phyloP scores from a whole-genome alignment of 2,797 vertebrate species.

The Vireo griseus region DNA sequence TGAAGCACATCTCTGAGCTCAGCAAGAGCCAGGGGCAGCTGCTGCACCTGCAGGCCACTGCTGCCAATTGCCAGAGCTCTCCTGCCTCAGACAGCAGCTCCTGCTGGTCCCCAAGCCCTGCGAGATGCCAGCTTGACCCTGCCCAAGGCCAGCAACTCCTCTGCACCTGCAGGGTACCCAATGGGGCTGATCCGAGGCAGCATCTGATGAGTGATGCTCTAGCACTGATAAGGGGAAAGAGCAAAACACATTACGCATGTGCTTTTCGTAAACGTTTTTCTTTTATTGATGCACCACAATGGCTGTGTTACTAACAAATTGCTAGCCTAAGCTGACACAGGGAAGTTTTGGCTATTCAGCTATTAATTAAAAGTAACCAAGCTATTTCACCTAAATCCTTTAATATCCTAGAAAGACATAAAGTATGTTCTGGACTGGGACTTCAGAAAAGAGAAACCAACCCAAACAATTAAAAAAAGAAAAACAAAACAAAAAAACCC shows the following conservation, averaged over 20 bases:
- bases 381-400: neutral
- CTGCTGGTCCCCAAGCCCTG: neutral
- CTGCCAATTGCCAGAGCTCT: neutral
- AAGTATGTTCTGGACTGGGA: neutral
- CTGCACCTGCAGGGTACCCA: neutral
- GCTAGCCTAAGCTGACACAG: neutral
- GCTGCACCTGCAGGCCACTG: neutral
- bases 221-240: neutral
- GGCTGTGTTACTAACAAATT: neutral
- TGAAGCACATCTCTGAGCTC: accelerated
- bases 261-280: neutral
- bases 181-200: accelerated
- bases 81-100: neutral
- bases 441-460: neutral
- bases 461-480: neutral
- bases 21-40: neutral
- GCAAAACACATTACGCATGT: neutral
- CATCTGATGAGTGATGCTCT: neutral
- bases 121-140: accelerated
- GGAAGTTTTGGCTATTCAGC: neutral
- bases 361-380: neutral
- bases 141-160: neutral
- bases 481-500: too few relatives aligned
- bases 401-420: neutral
- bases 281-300: neutral